Evolutionary conservation across 2,113 vertebrate genomes (phyloP), one percentile per base, ranked within the genome.

Genomic region (Syngnathus typhle): DNA sequence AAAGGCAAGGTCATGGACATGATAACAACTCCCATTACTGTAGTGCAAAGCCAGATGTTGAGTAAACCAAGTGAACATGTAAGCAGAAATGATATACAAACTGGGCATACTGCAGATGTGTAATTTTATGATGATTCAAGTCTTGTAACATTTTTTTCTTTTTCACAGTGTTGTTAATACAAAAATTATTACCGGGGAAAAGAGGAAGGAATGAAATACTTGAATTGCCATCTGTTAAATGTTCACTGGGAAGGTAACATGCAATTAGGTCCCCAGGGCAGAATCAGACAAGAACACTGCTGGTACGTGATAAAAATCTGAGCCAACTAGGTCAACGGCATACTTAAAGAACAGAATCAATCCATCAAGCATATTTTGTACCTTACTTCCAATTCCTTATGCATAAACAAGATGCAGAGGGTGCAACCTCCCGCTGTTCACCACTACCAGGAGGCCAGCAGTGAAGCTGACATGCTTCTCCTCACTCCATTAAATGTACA

Each of bases 401-500:
- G 49, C 67, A 21, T 8, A 41, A 70, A 62, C 47, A 61, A 60
- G 62, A 51, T 61, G 54, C 38, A 49, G 32, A 51, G 23, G 49
- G 64, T 78, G 71, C 70, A 80, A 76, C 67, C 69, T 79, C 76
- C 76, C 68, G 23, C n/a, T 44, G 63, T 55, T 70, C 73, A 75
- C 65, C 47, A 64, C 64, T 37, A 76, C 46, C 41, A 64, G 71
- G 32, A 81, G 73, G 73, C 76, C 81, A 71, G 70, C 67, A 61
- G 68, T 69, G 49, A 68, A 55, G 79, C 78, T 61, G 39, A 82
- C 43, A 71, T 72, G 72, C 60, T 83, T 87, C 80, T 85, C 78
- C 69, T 73, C 82, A 83, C 78, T 85, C 82, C 80, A 82, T 83
- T 86, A 83, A 79, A 82, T 72, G 76, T 74, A 72, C 80, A 83